phyloP scores from a whole-genome alignment of 37 sponge, comb jelly and placozoan genomes.

The Chondrosia reniformis region DNA sequence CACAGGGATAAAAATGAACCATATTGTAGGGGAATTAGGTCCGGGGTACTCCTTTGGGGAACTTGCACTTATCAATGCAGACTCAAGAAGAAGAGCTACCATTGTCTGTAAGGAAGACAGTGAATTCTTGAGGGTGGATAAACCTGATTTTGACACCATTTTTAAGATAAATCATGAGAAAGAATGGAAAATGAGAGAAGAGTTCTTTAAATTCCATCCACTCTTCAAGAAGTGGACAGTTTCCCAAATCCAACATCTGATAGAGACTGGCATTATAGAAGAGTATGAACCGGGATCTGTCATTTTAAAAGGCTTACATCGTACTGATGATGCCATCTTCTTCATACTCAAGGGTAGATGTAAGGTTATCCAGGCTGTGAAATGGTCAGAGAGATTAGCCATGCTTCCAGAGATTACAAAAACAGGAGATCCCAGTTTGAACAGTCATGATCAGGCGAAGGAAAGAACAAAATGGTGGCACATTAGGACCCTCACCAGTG shows the following conservation, averaged over 20 bases:
- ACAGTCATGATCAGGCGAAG: neutral
- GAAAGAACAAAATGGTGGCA: constrained; percentile 42
- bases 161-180: constrained; percentile 34
- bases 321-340: constrained; percentile 31
- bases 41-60: constrained; percentile 85
- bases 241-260: constrained; percentile 13
- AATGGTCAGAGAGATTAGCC: neutral
- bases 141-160: constrained; percentile 65
- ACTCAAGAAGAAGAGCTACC: constrained; percentile 46
- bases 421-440: neutral
- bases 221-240: constrained; percentile 36
- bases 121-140: constrained; percentile 68
- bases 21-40: constrained; percentile 62
- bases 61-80: constrained; percentile 57
- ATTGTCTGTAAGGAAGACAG: constrained; percentile 67
- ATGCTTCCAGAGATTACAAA: neutral
- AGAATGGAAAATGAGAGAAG: constrained; percentile 41
- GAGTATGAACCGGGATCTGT: constrained; percentile 51
- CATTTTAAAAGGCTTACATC: constrained; percentile 48
- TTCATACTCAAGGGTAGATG: constrained; percentile 55
- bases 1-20: constrained; percentile 8
- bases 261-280: constrained; percentile 40
- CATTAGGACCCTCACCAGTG: constrained; percentile 37
- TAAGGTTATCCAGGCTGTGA: constrained; percentile 53
- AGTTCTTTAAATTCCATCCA: constrained; percentile 30